Conservation (phyloP, 2,113 vertebrate species). For the Reinhardtius hippoglossoides region DNA sequence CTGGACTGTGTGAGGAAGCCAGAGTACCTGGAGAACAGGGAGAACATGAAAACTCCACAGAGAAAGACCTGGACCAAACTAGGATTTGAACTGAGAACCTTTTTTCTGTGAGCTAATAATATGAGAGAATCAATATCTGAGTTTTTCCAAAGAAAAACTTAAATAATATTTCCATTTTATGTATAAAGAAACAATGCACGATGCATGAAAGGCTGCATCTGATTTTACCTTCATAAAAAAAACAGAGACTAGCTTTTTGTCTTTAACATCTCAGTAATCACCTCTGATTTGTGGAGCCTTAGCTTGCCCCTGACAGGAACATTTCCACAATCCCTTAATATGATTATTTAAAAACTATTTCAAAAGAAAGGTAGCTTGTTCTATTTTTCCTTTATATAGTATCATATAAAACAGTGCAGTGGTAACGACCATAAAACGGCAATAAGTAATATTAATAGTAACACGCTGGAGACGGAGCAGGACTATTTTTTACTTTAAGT, state of each 20-base stretch:
- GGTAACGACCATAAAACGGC: constrained; percentile 2
- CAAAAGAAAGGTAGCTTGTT: constrained; percentile 1
- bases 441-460: constrained; percentile 22
- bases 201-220: no score
- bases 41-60: no score
- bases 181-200: no score
- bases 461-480: constrained; percentile 8
- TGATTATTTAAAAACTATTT: constrained; percentile 1
- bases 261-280: background rate
- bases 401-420: constrained; percentile 3
- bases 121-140: no score
- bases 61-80: no score
- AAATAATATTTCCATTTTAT: background rate
- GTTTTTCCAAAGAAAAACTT: background rate
- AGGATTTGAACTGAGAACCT: no score
- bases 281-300: background rate
- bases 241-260: no score
- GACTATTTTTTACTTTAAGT: no score
- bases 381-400: background rate
- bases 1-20: no score
- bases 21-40: no score
- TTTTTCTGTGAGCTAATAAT: no score
- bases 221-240: no score
- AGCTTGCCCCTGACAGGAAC: background rate
- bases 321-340: background rate